Evolutionary conservation across 1,140 invertebrate genomes (phyloP).

Genomic region (Caerostris darwini): DNA sequence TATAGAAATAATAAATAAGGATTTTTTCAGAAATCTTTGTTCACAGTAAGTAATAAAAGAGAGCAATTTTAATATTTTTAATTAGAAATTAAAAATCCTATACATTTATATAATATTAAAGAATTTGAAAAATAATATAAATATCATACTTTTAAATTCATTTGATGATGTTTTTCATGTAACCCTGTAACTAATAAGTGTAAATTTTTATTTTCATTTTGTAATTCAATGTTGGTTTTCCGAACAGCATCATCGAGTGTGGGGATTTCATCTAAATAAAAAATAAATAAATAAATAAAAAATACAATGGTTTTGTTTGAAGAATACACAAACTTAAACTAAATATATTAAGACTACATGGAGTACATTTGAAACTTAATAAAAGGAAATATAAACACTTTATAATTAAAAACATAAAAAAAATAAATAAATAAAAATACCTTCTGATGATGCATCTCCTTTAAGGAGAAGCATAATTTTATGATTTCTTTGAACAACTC

Average conservation of each 20-base stretch:
- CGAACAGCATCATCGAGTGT: slow-evolving; percentile 91
- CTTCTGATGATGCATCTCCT: slow-evolving; percentile 85
- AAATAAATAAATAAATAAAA: too few relatives aligned
- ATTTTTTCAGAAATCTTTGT: too few relatives aligned
- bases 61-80: too few relatives aligned
- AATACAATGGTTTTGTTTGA: too few relatives aligned
- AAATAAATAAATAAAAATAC: slow-evolving; percentile 49
- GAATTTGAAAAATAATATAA: slow-evolving; percentile 20
- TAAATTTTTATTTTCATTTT: slow-evolving; percentile 94
- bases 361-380: too few relatives aligned
- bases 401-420: too few relatives aligned
- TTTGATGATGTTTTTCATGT: slow-evolving; percentile 96
- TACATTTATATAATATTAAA: not conserved
- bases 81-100: not conserved
- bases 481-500: slow-evolving; percentile 95
- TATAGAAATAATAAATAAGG: too few relatives aligned
- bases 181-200: slow-evolving; percentile 95
- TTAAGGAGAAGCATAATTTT: slow-evolving; percentile 94
- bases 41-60: too few relatives aligned
- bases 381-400: too few relatives aligned
- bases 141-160: slow-evolving; percentile 88
- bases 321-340: too few relatives aligned
- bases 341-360: too few relatives aligned
- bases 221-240: slow-evolving; percentile 92
- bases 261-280: slow-evolving; percentile 84